phyloP scores from a whole-genome alignment of 2,797 vertebrate genomes.

The Otus scops region DNA sequence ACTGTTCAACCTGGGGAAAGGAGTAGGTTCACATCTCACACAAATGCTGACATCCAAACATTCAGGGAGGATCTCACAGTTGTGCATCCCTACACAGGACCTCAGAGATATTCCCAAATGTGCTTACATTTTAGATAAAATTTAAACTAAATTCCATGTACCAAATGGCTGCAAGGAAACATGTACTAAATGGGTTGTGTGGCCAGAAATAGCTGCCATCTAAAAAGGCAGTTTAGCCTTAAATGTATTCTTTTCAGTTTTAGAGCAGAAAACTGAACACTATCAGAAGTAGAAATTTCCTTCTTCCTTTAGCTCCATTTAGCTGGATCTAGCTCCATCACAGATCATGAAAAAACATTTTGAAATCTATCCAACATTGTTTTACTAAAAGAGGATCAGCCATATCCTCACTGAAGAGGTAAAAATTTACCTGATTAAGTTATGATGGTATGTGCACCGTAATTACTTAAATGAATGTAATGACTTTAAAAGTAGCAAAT shows the following conservation, averaged over 20 bases:
- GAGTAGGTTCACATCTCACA: background rate
- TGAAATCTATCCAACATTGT: background rate
- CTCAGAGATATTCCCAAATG: background rate
- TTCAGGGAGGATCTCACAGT: background rate
- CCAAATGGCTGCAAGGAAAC: background rate
- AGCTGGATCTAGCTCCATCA: background rate
- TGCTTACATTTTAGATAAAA: background rate
- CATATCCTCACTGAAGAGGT: background rate
- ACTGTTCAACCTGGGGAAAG: background rate
- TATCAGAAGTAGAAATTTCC: background rate
- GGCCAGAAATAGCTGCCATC: background rate
- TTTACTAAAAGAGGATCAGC: background rate
- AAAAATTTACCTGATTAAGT: conserved; percentile 7
- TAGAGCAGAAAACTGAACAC: background rate
- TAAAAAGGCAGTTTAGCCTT: background rate
- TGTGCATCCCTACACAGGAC: background rate
- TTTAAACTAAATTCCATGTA: background rate
- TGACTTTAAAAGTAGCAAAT: background rate
- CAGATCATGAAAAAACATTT: background rate
- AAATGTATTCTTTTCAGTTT: background rate
- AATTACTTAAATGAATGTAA: background rate
- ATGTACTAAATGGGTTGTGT: background rate
- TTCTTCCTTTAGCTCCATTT: background rate
- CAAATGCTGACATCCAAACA: background rate
- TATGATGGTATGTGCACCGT: background rate